phyloP scores from a whole-genome alignment of 2,888 invertebrate genomes.

The Hymenopus coronatus region DNA sequence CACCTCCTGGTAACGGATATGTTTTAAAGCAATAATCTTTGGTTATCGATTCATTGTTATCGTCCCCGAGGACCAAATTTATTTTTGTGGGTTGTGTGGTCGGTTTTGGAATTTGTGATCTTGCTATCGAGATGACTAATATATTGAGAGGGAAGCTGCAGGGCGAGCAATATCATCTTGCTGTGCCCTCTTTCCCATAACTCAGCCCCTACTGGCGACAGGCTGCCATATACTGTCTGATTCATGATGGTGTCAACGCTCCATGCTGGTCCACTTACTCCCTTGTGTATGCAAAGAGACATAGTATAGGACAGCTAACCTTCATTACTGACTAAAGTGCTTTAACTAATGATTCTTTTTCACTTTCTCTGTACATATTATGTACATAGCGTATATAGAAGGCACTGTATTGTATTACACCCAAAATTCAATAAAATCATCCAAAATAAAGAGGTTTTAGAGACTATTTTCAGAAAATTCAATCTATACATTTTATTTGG shows the following conservation, averaged over 20 bases:
- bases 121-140: background rate
- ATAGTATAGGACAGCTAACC: too few relatives aligned
- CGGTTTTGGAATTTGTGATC: background rate
- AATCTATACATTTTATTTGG: too few relatives aligned
- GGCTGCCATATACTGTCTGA: background rate
- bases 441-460: too few relatives aligned
- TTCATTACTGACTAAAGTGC: too few relatives aligned
- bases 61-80: background rate
- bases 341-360: too few relatives aligned
- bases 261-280: background rate
- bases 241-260: background rate
- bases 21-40: background rate
- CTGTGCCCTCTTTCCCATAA: background rate
- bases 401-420: too few relatives aligned
- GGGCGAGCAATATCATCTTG: background rate
- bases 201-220: background rate
- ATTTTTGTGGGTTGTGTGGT: background rate
- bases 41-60: background rate
- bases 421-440: too few relatives aligned
- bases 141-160: background rate
- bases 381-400: too few relatives aligned
- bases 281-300: background rate
- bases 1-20: too few relatives aligned
- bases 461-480: too few relatives aligned
- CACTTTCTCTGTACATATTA: too few relatives aligned